Percentiles rank a stretch among this genome's conserved stretches.
Conservation (phyloP, 2,888 invertebrate genomes). For the Nycteola revayana region DNA sequence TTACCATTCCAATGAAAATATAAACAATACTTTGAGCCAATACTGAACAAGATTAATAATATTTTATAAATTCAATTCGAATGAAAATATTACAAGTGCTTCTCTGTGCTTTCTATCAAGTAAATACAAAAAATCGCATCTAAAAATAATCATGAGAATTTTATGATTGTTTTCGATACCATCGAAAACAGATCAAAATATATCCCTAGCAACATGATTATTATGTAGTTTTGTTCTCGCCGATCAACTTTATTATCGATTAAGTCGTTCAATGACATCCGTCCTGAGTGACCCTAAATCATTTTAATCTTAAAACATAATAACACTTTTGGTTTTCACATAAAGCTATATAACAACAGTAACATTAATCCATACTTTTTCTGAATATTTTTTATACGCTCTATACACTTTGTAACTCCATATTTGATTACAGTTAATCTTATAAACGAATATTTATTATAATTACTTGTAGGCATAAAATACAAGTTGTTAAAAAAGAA, state of each 20-base stretch:
- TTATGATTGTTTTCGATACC: conserved; percentile 24
- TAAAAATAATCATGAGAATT: conserved; percentile 36
- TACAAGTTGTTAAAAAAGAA: conserved; percentile 57
- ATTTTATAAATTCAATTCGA: conserved; percentile 17
- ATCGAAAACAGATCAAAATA: conserved; percentile 23
- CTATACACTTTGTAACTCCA: conserved; percentile 53
- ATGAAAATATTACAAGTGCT: conserved; percentile 20
- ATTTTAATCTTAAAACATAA: conserved; percentile 71
- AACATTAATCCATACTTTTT: conserved; percentile 67
- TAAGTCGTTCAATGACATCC: conserved; percentile 33
- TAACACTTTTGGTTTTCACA: conserved; percentile 79
- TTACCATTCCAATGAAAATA: conserved; percentile 26
- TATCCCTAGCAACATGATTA: too few species aligned
- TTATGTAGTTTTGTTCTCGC: too few species aligned
- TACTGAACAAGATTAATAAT: conserved; percentile 52
- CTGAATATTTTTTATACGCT: conserved; percentile 56
- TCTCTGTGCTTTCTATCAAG: conserved; percentile 22
- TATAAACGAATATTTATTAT: conserved; percentile 33
- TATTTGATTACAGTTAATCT: conserved; percentile 47
- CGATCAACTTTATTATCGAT: too few species aligned
- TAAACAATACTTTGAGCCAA: conserved; percentile 73
- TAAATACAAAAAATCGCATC: conserved; percentile 33
- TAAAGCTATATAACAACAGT: conserved; percentile 80
- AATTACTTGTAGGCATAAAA: conserved; percentile 44
- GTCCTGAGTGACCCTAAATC: conserved; percentile 32